Evolutionary conservation across 2,113 vertebrate species (phyloP).

Genomic region (Antechinus flavipes): DNA sequence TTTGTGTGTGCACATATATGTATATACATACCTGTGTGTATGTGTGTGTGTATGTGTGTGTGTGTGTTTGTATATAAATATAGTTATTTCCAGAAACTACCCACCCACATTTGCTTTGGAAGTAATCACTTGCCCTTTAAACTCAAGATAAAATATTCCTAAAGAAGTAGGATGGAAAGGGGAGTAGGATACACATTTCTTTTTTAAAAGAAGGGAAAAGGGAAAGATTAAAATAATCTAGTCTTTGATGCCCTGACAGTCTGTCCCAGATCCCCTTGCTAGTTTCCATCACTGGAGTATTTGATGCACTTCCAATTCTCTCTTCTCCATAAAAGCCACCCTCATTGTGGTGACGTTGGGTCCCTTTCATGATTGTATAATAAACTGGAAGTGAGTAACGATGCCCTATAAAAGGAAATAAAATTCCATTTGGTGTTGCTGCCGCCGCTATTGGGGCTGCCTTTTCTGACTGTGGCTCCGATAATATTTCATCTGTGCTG

Average conservation of each 20-base stretch:
- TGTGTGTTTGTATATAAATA: no score
- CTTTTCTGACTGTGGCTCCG: slow-evolving; percentile 89
- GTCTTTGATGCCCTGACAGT: slow-evolving; percentile 41
- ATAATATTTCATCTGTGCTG: slow-evolving; percentile 93
- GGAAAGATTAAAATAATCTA: slow-evolving; percentile 69
- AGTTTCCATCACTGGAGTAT: slow-evolving; percentile 73
- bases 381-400: slow-evolving; percentile 93
- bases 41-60: no score
- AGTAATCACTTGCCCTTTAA: slow-evolving; percentile 73
- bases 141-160: slow-evolving; percentile 74
- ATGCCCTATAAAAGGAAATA: slow-evolving; percentile 91
- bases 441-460: slow-evolving; percentile 86
- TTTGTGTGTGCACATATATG: no score
- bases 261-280: slow-evolving; percentile 69
- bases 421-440: slow-evolving; percentile 91
- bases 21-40: no score
- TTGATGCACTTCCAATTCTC: slow-evolving; percentile 81
- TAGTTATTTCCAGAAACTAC: slow-evolving; percentile 22
- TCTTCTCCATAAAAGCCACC: slow-evolving; percentile 78
- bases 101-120: slow-evolving; percentile 67
- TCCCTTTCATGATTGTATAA: slow-evolving; percentile 88
- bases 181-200: slow-evolving; percentile 34
- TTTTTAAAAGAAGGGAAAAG: slow-evolving; percentile 57
- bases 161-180: slow-evolving; percentile 71
- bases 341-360: slow-evolving; percentile 73